phyloP scores from a whole-genome alignment of 2,797 vertebrate species.

The Myiotriccus ornatus region DNA sequence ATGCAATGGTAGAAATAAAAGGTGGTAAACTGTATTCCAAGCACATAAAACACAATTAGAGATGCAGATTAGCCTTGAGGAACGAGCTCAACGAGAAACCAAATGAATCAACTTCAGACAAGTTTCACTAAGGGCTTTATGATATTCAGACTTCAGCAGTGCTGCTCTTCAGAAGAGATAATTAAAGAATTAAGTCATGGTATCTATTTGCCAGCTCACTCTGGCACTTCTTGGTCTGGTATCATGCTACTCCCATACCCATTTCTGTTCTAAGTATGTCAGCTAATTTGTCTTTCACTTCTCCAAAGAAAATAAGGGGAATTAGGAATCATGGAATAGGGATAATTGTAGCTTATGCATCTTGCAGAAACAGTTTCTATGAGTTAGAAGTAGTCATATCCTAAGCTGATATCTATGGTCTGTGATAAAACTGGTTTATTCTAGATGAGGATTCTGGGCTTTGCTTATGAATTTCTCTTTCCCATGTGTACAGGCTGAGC shows the following conservation, averaged over 20 bases:
- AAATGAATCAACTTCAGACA: neutral
- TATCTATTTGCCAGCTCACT: neutral
- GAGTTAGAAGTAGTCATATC: neutral
- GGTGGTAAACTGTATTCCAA: neutral
- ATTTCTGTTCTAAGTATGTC: neutral
- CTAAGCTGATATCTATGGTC: neutral
- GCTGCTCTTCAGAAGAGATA: neutral
- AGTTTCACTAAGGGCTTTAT: neutral
- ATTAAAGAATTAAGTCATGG: constrained; percentile 10
- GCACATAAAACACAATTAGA: constrained; percentile 1
- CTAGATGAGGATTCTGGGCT: neutral
- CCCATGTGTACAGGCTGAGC: neutral
- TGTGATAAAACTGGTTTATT: neutral
- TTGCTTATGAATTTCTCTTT: neutral
- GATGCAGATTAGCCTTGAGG: neutral
- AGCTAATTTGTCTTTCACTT: neutral
- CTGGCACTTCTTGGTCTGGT: neutral
- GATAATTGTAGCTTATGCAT: neutral
- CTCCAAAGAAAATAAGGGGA: neutral
- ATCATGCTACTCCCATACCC: neutral
- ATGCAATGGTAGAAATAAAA: neutral
- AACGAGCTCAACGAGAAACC: neutral
- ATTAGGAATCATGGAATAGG: neutral
- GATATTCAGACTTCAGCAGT: neutral
- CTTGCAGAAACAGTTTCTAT: neutral